Evolutionary conservation across 2,888 invertebrate species (phyloP).

Genomic region (Carterocephalus palaemon): DNA sequence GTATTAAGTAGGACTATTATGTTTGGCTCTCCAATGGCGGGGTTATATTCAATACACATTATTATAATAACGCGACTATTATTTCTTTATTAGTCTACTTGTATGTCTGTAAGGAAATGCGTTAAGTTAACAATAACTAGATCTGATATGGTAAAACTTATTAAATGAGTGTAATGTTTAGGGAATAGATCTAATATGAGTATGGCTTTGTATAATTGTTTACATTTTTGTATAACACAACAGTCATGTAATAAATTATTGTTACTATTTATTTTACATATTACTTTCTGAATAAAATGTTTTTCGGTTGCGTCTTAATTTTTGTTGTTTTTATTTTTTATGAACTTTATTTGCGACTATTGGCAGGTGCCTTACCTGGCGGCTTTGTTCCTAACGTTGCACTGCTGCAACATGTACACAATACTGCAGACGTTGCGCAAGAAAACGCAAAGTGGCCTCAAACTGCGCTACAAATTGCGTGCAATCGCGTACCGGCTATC

Average conservation of each 20-base stretch:
- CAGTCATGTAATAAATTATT: slow-evolving; percentile 25
- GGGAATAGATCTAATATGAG: slow-evolving; percentile 1
- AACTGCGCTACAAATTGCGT: slow-evolving; percentile 80
- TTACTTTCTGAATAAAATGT: slow-evolving; percentile 47
- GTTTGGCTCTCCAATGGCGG: too few relatives aligned
- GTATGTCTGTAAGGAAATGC: too few relatives aligned
- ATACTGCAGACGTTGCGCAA: slow-evolving; percentile 92
- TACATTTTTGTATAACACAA: slow-evolving; percentile 39
- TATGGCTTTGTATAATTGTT: slow-evolving; percentile 46
- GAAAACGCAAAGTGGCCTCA: slow-evolving; percentile 82
- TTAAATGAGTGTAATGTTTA: slow-evolving; percentile 1
- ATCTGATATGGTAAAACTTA: slow-evolving; percentile 3
- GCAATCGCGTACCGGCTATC: slow-evolving; percentile 73
- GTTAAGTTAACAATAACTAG: slow-evolving; percentile 4
- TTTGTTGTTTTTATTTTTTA: slow-evolving; percentile 42
- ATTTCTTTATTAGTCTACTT: too few relatives aligned
- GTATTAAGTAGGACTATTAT: too few relatives aligned
- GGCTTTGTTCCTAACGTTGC: slow-evolving; percentile 90
- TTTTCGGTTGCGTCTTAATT: slow-evolving; percentile 54
- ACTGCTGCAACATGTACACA: slow-evolving; percentile 93
- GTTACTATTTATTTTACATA: slow-evolving; percentile 36
- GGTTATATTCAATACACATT: too few relatives aligned
- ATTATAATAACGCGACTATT: not conserved
- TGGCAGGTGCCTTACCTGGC: slow-evolving; percentile 88
- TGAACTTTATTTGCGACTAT: slow-evolving; percentile 54